Conservation (phyloP, 2,113 vertebrate species). For the Prochilodus magdalenae region DNA sequence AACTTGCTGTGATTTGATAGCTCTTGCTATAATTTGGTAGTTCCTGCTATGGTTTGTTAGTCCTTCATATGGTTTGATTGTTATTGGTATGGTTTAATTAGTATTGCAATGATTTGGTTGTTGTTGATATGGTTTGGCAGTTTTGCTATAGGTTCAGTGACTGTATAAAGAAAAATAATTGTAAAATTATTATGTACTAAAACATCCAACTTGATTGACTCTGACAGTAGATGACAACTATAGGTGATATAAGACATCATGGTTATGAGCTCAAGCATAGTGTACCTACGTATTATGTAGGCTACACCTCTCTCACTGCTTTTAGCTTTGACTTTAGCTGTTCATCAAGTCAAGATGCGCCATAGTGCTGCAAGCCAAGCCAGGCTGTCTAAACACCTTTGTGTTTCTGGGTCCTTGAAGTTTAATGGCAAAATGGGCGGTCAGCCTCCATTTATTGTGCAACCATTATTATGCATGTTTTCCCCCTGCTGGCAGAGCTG, state of each 20-base stretch:
- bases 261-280: background rate
- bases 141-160: too few relatives aligned
- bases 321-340: background rate
- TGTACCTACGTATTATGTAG: background rate
- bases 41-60: too few relatives aligned
- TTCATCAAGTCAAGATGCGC: background rate
- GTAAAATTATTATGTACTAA: too few relatives aligned
- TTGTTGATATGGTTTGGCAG: too few relatives aligned
- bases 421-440: slow-evolving; percentile 10
- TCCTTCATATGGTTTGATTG: too few relatives aligned
- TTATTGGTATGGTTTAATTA: too few relatives aligned
- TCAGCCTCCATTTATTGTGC: slow-evolving; percentile 31
- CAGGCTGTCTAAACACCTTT: slow-evolving; percentile 1
- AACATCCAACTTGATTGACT: too few relatives aligned
- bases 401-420: slow-evolving; percentile 25
- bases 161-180: too few relatives aligned
- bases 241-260: background rate
- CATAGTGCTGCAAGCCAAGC: background rate
- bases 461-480: slow-evolving; percentile 26
- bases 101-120: too few relatives aligned
- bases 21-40: too few relatives aligned
- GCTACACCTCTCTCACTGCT: background rate
- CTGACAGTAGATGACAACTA: too few relatives aligned
- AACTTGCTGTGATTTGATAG: too few relatives aligned
- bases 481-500: slow-evolving; percentile 17